Percentiles rank a stretch among this genome's conserved stretches.
These are phyloP conservation scores for Aphidius ervi DNA, from an alignment of 1,140 invertebrate genomes.

Conservation along the genomic window DNA sequence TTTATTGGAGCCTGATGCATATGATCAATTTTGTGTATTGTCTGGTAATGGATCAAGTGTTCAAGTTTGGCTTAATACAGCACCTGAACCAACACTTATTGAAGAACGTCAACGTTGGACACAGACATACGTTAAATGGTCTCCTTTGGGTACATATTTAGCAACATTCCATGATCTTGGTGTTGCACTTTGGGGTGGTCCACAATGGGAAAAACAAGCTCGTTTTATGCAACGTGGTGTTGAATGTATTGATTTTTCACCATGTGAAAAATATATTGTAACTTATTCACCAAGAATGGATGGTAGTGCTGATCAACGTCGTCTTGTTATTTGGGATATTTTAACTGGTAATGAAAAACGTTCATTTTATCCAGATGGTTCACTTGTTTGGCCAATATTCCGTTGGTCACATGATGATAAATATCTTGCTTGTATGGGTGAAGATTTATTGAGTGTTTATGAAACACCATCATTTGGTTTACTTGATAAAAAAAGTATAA, in stretches of 20 bases:
- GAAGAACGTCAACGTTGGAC: conserved; percentile 92
- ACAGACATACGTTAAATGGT: conserved; percentile 95
- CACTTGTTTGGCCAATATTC: conserved; percentile 86
- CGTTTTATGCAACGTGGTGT: conserved; percentile 88
- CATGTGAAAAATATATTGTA: conserved; percentile 94
- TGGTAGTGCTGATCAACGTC: conserved; percentile 61
- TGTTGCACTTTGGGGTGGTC: conserved; percentile 95
- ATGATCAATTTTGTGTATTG: conserved; percentile 93
- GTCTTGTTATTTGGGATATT: conserved; percentile 92
- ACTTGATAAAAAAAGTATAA: conserved; percentile 91
- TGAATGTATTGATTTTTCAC: conserved; percentile 96
- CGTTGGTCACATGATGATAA: conserved; percentile 97
- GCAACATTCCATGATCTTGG: conserved; percentile 94
- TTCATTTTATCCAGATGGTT: conserved; percentile 80
- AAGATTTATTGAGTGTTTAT: conserved; percentile 85
- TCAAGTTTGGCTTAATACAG: conserved; percentile 85
- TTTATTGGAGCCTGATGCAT: conserved; percentile 87
- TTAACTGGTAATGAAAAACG: conserved; percentile 89
- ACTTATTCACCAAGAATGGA: conserved; percentile 81
- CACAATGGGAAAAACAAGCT: conserved; percentile 86
- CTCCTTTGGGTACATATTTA: conserved; percentile 92
- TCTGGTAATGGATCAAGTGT: conserved; percentile 73
- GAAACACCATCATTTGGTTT: conserved; percentile 93
- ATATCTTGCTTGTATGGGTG: conserved; percentile 88
- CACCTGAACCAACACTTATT: conserved; percentile 78